A percentile compares a stretch with the other conserved stretches of the same genome.
These are phyloP conservation scores for Camarhynchus parvulus DNA, from an alignment of 2,113 vertebrate genomes.

Conservation along the genomic window DNA sequence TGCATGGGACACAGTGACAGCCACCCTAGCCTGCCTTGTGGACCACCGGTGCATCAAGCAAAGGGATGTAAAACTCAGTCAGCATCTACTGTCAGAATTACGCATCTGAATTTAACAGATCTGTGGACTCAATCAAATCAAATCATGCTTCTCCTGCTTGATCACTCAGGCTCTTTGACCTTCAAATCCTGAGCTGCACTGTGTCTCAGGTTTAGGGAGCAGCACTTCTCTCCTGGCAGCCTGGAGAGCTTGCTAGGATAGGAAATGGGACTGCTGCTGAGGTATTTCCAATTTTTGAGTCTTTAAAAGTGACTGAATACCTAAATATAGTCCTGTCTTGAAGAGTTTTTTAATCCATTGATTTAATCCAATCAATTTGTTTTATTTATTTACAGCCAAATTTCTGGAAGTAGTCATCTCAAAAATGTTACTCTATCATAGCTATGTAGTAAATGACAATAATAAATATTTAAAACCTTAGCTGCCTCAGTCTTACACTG, in stretches of 20 bases:
- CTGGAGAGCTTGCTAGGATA: not conserved
- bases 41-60: not conserved
- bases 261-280: not conserved
- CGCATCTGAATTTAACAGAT: not conserved
- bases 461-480: not conserved
- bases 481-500: not conserved
- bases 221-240: not conserved
- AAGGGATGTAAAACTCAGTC: not conserved
- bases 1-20: too few relatives aligned
- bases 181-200: not conserved
- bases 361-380: not conserved
- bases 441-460: not conserved
- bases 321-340: not conserved
- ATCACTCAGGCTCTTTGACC: not conserved
- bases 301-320: not conserved
- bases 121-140: not conserved
- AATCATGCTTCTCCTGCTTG: not conserved
- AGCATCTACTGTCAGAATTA: not conserved
- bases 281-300: not conserved
- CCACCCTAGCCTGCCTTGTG: not conserved
- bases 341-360: not conserved
- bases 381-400: not conserved
- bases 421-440: not conserved
- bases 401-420: not conserved
- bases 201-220: not conserved